These are phyloP conservation scores for Psophia crepitans DNA, from an alignment of 2,113 vertebrate species.

Conservation along the genomic window DNA sequence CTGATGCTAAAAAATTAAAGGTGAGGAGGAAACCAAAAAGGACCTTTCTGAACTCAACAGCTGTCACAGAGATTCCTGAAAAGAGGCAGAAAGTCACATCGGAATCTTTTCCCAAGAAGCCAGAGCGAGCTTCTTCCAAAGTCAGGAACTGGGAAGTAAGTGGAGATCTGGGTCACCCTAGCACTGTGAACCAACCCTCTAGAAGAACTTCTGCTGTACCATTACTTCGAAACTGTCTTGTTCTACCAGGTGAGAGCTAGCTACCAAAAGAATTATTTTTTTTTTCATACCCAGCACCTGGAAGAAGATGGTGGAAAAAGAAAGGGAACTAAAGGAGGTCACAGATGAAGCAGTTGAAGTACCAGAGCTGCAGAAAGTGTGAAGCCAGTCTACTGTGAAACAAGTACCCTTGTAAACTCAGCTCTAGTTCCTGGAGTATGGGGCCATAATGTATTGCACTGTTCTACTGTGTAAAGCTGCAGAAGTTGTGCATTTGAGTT, in stretches of 20 bases:
- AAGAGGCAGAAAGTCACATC: slow-evolving; percentile 9
- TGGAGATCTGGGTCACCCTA: background rate
- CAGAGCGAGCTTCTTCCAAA: background rate
- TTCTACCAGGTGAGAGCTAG: slow-evolving; percentile 24
- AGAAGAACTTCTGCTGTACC: slow-evolving; percentile 19
- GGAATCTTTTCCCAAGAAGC: slow-evolving; percentile 35
- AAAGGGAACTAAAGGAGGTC: background rate
- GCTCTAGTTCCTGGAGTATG: slow-evolving; percentile 26
- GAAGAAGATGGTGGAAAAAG: background rate
- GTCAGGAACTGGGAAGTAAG: background rate
- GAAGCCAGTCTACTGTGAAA: slow-evolving; percentile 35
- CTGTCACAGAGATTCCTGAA: background rate
- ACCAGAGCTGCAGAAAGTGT: background rate
- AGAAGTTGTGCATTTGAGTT: slow-evolving; percentile 56
- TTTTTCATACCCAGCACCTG: background rate
- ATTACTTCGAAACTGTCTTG: slow-evolving; percentile 28
- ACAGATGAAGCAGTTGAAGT: background rate
- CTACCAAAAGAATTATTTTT: slow-evolving; percentile 14
- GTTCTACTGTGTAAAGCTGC: slow-evolving; percentile 67
- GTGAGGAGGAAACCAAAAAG: slow-evolving; percentile 26
- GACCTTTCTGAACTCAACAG: slow-evolving; percentile 4
- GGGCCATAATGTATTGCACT: slow-evolving; percentile 54
- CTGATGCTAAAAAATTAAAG: slow-evolving; percentile 39
- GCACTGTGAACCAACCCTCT: background rate
- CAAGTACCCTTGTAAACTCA: background rate